phyloP scores from a whole-genome alignment of 2,888 invertebrate species.

The Tridacna crocea region DNA sequence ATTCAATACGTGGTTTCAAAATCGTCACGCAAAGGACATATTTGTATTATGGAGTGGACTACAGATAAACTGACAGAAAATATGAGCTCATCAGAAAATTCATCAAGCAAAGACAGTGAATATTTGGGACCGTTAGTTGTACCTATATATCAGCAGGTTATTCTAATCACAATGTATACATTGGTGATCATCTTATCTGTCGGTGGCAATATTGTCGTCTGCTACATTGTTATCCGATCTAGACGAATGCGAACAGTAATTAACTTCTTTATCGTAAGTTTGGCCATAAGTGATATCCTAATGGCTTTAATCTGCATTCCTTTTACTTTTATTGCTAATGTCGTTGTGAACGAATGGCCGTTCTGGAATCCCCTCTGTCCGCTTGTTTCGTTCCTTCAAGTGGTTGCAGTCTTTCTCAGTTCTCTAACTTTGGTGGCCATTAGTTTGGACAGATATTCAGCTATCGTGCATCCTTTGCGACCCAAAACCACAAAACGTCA shows the following conservation, averaged over 20 bases:
- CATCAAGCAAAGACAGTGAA: no score
- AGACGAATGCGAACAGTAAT: conserved; percentile 96
- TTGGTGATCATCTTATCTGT: conserved; percentile 84
- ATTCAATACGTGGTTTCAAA: no score
- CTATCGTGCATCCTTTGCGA: conserved; percentile 94
- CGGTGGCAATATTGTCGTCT: conserved; percentile 87
- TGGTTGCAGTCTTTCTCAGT: conserved; percentile 87
- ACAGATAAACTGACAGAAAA: no score
- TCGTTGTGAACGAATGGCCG: conserved; percentile 93
- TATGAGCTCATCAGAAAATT: no score
- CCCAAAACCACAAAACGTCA: conserved; percentile 91
- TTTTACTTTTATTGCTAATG: conserved; percentile 89
- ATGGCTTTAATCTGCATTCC: conserved; percentile 85
- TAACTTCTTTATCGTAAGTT: conserved; percentile 87
- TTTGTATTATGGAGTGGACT: no score
- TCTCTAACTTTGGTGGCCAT: conserved; percentile 96
- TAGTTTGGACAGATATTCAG: conserved; percentile 94
- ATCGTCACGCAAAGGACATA: no score
- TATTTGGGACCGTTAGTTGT: conserved; percentile 60
- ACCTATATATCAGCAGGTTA: conserved; percentile 77
- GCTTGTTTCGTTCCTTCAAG: conserved; percentile 92
- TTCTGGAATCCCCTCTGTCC: conserved; percentile 93
- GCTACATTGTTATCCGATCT: conserved; percentile 93
- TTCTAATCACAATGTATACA: conserved; percentile 84
- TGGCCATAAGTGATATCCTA: conserved; percentile 84